phyloP scores from a whole-genome alignment of 1,140 invertebrate genomes.

The Chelonus insularis region DNA sequence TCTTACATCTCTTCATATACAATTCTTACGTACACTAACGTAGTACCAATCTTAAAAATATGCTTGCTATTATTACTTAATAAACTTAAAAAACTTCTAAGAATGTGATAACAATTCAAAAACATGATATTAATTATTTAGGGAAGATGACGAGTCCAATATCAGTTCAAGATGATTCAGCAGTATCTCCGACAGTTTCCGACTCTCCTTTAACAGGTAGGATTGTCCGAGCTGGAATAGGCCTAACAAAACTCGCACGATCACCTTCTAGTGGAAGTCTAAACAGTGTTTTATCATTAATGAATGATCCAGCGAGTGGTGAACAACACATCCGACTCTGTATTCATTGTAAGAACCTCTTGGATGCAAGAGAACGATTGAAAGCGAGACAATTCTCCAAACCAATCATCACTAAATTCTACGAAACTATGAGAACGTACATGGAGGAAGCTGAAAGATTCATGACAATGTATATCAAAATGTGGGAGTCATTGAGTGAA shows the following conservation, averaged over 20 bases:
- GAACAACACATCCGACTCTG: conserved; percentile 79
- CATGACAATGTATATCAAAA: conserved; percentile 83
- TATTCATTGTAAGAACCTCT: conserved; percentile 77
- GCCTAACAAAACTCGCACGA: conserved; percentile 51
- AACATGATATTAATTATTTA: conserved; percentile 38
- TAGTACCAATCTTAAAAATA: no score
- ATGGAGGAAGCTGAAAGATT: conserved; percentile 78
- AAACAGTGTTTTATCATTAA: conserved; percentile 60
- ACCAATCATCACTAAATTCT: conserved; percentile 79
- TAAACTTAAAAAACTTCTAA: background rate
- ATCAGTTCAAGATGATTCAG: conserved; percentile 50
- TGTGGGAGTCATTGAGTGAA: conserved; percentile 72
- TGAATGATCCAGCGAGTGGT: conserved; percentile 57
- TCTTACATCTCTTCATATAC: background rate
- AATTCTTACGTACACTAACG: no score
- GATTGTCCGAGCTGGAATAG: conserved; percentile 62
- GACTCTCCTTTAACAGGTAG: conserved; percentile 51
- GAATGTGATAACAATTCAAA: background rate
- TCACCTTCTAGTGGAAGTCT: conserved; percentile 57
- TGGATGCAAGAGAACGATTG: conserved; percentile 79
- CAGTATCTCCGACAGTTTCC: conserved; percentile 45
- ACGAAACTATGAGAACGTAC: conserved; percentile 76
- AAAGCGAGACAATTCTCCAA: conserved; percentile 79
- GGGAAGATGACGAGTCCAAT: conserved; percentile 66
- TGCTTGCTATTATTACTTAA: background rate